Conservation (phyloP, 2,888 invertebrate species). For the Melanostoma mellinum region DNA sequence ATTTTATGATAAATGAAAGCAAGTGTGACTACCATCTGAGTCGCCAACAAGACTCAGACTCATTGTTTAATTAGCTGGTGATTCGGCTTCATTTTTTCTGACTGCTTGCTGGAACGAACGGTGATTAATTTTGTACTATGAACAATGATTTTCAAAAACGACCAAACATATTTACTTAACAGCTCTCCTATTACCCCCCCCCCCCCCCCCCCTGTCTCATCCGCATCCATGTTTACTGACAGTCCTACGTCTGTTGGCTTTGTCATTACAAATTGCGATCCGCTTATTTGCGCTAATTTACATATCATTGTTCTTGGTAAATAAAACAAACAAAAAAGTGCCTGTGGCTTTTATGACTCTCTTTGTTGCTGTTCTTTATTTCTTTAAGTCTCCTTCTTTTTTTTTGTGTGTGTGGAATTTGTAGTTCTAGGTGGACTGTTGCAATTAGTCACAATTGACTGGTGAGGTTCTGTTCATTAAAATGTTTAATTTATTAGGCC, state of each 20-base stretch:
- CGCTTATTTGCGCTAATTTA: slow-evolving; percentile 72
- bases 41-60: slow-evolving; percentile 42
- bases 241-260: slow-evolving; percentile 30
- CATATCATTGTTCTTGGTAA: slow-evolving; percentile 62
- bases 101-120: slow-evolving; percentile 59
- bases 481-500: slow-evolving; percentile 65
- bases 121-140: slow-evolving; percentile 58
- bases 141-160: slow-evolving; percentile 42
- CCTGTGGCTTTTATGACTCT: slow-evolving; percentile 6
- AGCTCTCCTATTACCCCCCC: background rate
- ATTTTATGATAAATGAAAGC: slow-evolving; percentile 59
- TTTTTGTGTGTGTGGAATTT: slow-evolving; percentile 33
- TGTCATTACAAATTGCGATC: slow-evolving; percentile 71
- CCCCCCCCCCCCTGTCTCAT: background rate
- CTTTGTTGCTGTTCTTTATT: slow-evolving; percentile 43
- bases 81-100: slow-evolving; percentile 35
- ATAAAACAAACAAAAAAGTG: slow-evolving; percentile 22
- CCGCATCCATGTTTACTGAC: background rate
- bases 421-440: slow-evolving; percentile 51
- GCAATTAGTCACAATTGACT: slow-evolving; percentile 72
- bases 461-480: slow-evolving; percentile 66
- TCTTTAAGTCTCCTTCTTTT: background rate
- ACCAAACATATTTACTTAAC: slow-evolving; percentile 16
- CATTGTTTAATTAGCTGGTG: slow-evolving; percentile 70
- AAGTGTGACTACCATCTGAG: slow-evolving; percentile 40